Conservation (phyloP, 2,113 vertebrate genomes). For the Scolopax mira region DNA sequence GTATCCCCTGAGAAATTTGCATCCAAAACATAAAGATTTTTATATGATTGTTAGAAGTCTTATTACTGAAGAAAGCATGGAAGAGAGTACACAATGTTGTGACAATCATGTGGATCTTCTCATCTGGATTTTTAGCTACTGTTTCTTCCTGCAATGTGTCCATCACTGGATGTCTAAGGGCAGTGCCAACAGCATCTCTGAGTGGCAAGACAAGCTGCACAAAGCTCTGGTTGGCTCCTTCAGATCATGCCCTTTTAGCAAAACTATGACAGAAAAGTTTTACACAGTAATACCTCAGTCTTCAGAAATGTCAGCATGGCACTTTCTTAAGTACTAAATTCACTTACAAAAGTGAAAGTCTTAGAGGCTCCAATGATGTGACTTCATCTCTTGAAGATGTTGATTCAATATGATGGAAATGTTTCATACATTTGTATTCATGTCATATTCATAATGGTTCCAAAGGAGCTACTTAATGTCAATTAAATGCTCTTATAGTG, state of each 20-base stretch:
- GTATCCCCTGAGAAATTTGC: background rate
- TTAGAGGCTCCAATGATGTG: background rate
- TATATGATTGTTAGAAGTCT: background rate
- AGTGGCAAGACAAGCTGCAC: background rate
- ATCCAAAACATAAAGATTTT: background rate
- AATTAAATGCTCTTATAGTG: conserved; percentile 62
- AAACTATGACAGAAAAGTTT: background rate
- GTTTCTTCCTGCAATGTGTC: background rate
- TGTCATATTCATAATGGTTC: background rate
- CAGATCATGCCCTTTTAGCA: background rate
- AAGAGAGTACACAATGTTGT: background rate
- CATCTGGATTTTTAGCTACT: background rate
- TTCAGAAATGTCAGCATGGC: background rate
- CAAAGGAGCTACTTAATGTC: conserved; percentile 41
- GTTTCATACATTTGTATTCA: conserved; percentile 53
- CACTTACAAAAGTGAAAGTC: background rate
- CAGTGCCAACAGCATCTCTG: background rate
- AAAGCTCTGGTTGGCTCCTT: background rate
- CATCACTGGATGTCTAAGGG: background rate
- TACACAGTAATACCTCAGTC: background rate
- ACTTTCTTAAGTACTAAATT: background rate
- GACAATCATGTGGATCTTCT: background rate
- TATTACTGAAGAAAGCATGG: background rate
- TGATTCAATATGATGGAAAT: conserved; percentile 58
- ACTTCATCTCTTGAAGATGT: conserved; percentile 20